Evolutionary conservation across 2,888 invertebrate species (phyloP).

Genomic region (Yponomeuta plumbellus): DNA sequence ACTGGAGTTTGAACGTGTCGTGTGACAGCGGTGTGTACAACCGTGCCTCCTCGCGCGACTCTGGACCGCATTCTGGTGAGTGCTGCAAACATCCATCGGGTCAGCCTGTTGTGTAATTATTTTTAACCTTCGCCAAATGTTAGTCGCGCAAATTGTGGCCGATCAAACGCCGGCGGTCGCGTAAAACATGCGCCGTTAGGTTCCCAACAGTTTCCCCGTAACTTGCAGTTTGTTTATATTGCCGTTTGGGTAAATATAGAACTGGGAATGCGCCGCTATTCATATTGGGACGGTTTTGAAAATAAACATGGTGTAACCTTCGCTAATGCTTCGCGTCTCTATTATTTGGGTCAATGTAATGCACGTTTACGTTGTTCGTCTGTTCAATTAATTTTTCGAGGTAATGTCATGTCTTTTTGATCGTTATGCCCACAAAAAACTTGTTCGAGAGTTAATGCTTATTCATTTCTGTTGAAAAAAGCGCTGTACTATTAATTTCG

Average conservation of each 20-base stretch:
- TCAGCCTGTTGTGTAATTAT: slow-evolving; percentile 6
- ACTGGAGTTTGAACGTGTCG: slow-evolving; percentile 73
- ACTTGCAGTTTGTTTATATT: slow-evolving; percentile 63
- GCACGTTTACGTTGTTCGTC: slow-evolving; percentile 56
- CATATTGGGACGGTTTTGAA: slow-evolving; percentile 67
- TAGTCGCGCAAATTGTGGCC: slow-evolving; percentile 1
- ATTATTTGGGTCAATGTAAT: slow-evolving; percentile 73
- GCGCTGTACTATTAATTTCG: not conserved
- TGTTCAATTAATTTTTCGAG: slow-evolving; percentile 29
- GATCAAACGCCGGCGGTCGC: slow-evolving; percentile 3
- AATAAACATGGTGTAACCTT: slow-evolving; percentile 70
- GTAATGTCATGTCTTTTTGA: not conserved
- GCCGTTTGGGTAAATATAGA: slow-evolving; percentile 65
- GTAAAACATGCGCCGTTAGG: not conserved
- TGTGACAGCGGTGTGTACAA: slow-evolving; percentile 78
- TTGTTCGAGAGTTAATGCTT: not conserved
- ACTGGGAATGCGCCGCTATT: slow-evolving; percentile 58
- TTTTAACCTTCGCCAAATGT: slow-evolving; percentile 2
- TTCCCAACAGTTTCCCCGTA: slow-evolving; percentile 2
- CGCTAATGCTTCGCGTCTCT: slow-evolving; percentile 54
- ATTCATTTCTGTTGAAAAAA: not conserved
- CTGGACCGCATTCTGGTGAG: slow-evolving; percentile 72
- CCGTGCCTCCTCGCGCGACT: slow-evolving; percentile 73
- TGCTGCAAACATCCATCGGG: slow-evolving; percentile 21
- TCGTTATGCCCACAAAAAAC: not conserved